Evolutionary conservation across 2,113 vertebrate genomes (phyloP), one percentile per base, ranked within the genome.

Genomic region (Etheostoma cragini): DNA sequence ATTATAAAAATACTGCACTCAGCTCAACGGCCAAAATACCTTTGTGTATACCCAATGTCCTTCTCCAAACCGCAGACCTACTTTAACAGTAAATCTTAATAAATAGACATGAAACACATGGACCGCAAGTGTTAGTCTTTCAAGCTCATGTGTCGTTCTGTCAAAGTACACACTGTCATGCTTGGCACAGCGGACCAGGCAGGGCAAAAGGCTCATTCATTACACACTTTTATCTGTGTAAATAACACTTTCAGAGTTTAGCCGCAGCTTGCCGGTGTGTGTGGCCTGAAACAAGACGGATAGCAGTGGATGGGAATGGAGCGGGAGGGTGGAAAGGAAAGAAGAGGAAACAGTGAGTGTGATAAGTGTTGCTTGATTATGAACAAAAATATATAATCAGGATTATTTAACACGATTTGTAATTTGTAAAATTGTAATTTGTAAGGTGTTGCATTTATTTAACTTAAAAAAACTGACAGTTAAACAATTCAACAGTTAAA

Each of bases 1-100:
- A 46, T 76, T 80, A 80, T 61, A 60, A 89, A 91, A 91, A 91
- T 42, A 85, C 75, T 46, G 26, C 80, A 80, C 53, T 68, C 54
- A 16, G 38, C 84, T 70, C 54, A 26, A 87, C 49, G 42, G 79
- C 64, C 53, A 66, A 76, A 91, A 89, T 85, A 78, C 83, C 77
- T 82, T 69, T 8, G 62, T 60, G 76, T 83, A 35, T 80, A 83
- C 76, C 75, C 73, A 81, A 82, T 46, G 82, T 70, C 72, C 75
- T 66, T 63, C 57, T 83, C 77, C 69, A 87, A 86, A 88, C 89
- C 90, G 24, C 91, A 87, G 74, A 21, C 74, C 68, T 45, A 70
- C 77, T 87, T 71, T 67, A 66, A 89, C 90, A 83, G 86, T 91
- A 92, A 85, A 92, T 93, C 82, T 68, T 81, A 73, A 91, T 88